phyloP scores from a whole-genome alignment of 1,140 invertebrate genomes.

The Callitettix versicolor region DNA sequence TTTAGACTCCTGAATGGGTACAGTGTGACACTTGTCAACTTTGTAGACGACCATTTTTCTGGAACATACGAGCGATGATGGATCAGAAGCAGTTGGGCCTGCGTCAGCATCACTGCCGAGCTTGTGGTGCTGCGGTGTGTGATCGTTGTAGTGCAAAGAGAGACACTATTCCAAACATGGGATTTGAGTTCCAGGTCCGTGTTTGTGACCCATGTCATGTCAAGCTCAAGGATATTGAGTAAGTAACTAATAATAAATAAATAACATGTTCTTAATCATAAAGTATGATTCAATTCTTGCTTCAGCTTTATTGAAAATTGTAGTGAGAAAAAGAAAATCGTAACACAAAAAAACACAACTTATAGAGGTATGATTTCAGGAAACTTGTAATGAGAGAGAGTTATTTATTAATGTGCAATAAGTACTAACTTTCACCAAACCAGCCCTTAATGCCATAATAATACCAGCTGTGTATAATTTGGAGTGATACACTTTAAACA shows the following conservation, averaged over 20 bases:
- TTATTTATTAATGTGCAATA: too few species aligned
- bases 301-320: too few species aligned
- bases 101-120: conserved; percentile 81
- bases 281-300: too few species aligned
- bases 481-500: too few species aligned
- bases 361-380: too few species aligned
- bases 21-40: conserved; percentile 89
- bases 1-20: conserved; percentile 81
- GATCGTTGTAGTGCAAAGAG: conserved; percentile 81
- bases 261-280: too few species aligned
- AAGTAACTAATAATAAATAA: conserved; percentile 32
- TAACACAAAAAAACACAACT: too few species aligned
- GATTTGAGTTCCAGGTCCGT: conserved; percentile 94
- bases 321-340: too few species aligned
- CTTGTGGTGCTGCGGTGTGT: conserved; percentile 88
- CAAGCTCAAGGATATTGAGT: conserved; percentile 76
- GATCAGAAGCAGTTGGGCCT: conserved; percentile 85
- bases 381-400: too few species aligned
- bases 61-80: conserved; percentile 97
- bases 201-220: conserved; percentile 87
- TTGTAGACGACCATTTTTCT: conserved; percentile 92
- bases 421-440: too few species aligned
- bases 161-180: conserved; percentile 86
- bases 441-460: too few species aligned
- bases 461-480: too few species aligned